Conservation (phyloP, 2,797 vertebrate species). For the Jordanella pulchra region DNA sequence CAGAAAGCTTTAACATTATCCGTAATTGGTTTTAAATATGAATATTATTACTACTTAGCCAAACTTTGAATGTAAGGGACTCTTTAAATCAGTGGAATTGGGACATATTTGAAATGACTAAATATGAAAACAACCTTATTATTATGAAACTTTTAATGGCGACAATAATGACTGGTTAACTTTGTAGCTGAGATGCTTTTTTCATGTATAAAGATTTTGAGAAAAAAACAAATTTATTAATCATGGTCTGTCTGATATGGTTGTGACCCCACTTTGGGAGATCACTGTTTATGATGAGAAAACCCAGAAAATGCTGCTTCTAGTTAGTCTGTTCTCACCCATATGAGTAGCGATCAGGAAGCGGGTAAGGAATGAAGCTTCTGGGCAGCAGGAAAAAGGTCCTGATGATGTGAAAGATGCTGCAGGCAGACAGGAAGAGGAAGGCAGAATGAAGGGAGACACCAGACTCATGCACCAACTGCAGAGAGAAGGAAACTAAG, state of each 20-base stretch:
- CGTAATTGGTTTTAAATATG: background rate
- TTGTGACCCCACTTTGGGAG: too few relatives aligned
- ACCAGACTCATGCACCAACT: slow-evolving; percentile 84
- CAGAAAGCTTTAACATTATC: background rate
- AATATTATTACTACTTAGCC: background rate
- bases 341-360: slow-evolving; percentile 84
- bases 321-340: slow-evolving; percentile 76
- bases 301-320: too few relatives aligned
- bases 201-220: background rate
- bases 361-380: slow-evolving; percentile 83
- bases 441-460: slow-evolving; percentile 82
- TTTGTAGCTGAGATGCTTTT: too few relatives aligned
- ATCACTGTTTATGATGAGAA: too few relatives aligned
- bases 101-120: background rate
- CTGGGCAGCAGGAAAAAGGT: slow-evolving; percentile 89
- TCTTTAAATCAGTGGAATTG: background rate
- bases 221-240: background rate
- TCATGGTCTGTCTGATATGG: background rate
- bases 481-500: background rate
- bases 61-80: background rate
- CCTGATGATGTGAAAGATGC: slow-evolving; percentile 82
- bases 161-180: too few relatives aligned
- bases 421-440: slow-evolving; percentile 85
- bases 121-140: background rate
- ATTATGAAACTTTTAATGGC: too few relatives aligned